Evolutionary conservation across 1,140 invertebrate species (phyloP).

Genomic region (Cyphomyrmex costatus): DNA sequence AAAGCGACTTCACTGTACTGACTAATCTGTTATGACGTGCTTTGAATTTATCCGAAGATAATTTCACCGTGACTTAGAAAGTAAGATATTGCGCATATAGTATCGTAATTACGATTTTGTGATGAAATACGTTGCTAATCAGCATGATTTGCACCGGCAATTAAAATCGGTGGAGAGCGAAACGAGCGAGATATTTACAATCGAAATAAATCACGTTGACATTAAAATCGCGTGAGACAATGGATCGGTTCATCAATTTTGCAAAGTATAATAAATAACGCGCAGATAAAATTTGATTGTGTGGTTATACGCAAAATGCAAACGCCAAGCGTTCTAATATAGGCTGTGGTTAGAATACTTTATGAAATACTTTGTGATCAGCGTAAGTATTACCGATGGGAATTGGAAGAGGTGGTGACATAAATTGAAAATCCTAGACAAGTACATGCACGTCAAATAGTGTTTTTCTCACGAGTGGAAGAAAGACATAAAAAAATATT

Average conservation of each 20-base stretch:
- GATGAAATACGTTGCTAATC: not conserved
- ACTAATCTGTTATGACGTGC: not conserved
- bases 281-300: constrained; percentile 17
- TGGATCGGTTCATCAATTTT: constrained; percentile 22
- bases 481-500: not conserved
- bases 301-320: not conserved
- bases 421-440: constrained; percentile 42
- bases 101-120: constrained; percentile 43
- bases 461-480: constrained; percentile 3
- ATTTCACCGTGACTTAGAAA: constrained; percentile 47
- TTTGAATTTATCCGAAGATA: not conserved
- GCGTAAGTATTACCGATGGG: constrained; percentile 19
- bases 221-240: constrained; percentile 26
- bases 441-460: not conserved
- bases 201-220: constrained; percentile 17
- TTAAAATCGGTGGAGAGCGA: not conserved
- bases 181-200: not conserved
- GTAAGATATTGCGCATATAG: constrained; percentile 14
- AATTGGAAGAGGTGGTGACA: constrained; percentile 11
- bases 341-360: constrained; percentile 48
- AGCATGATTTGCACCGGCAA: not conserved
- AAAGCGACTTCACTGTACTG: not conserved
- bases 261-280: constrained; percentile 43
- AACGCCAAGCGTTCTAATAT: constrained; percentile 3
- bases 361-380: constrained; percentile 47